Evolutionary conservation across 2,888 invertebrate species (phyloP).

Genomic region (Herminia tarsipennalis): DNA sequence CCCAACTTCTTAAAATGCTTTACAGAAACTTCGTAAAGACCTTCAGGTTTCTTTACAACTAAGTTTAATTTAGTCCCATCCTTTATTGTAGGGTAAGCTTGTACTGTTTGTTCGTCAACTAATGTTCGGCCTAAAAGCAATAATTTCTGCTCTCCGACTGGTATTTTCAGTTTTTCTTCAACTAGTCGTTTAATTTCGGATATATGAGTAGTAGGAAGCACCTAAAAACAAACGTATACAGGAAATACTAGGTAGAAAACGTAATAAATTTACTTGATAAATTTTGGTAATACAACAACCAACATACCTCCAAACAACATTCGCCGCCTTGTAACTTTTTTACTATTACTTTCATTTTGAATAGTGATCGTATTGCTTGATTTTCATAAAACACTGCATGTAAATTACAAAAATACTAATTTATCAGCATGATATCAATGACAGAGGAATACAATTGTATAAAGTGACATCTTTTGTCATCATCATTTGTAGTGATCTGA

Average conservation of each 20-base stretch:
- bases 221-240: slow-evolving; percentile 62
- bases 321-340: slow-evolving; percentile 91
- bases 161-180: slow-evolving; percentile 87
- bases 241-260: background rate
- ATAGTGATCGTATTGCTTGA: slow-evolving; percentile 21
- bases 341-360: slow-evolving; percentile 89
- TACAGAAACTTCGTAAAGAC: slow-evolving; percentile 84
- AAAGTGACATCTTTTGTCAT: background rate
- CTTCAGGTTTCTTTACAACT: slow-evolving; percentile 88
- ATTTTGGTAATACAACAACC: background rate
- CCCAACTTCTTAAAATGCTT: slow-evolving; percentile 87
- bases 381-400: slow-evolving; percentile 26
- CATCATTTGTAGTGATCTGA: background rate
- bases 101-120: slow-evolving; percentile 89
- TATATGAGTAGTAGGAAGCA: slow-evolving; percentile 85
- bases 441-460: slow-evolving; percentile 33
- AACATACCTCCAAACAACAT: slow-evolving; percentile 87
- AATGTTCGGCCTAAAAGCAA: slow-evolving; percentile 90
- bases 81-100: slow-evolving; percentile 89
- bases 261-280: background rate
- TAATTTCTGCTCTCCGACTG: slow-evolving; percentile 89
- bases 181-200: slow-evolving; percentile 89
- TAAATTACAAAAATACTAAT: slow-evolving; percentile 41
- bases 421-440: slow-evolving; percentile 38
- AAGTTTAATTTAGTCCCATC: slow-evolving; percentile 91